Conservation (phyloP, 2,888 invertebrate genomes). For the Ormyrus nitidulus region DNA sequence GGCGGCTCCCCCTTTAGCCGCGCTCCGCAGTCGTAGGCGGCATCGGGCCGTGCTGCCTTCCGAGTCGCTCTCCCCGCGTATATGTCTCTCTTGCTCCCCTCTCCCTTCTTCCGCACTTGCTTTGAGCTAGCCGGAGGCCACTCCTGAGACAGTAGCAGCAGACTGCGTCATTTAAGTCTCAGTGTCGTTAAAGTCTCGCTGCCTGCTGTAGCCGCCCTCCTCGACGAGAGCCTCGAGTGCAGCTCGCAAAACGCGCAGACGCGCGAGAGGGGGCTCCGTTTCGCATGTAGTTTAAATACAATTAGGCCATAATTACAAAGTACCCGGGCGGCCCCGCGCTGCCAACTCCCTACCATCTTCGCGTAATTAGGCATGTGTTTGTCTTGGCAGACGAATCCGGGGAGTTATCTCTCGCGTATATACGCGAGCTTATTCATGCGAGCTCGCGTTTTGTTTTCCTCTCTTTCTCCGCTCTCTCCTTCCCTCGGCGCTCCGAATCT, state of each 20-base stretch:
- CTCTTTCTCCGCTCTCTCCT: conserved; percentile 13
- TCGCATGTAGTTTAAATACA: conserved; percentile 60
- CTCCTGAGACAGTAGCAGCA: background rate
- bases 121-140: conserved; percentile 30
- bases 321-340: conserved; percentile 52
- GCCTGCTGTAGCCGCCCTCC: background rate
- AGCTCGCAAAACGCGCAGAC: background rate
- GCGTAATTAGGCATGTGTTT: conserved; percentile 57
- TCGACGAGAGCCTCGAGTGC: conserved; percentile 1
- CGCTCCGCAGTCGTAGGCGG: background rate
- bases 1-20: background rate
- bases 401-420: conserved; percentile 23
- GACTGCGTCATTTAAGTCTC: conserved; percentile 62
- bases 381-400: conserved; percentile 49
- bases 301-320: conserved; percentile 61
- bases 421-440: background rate
- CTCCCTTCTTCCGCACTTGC: conserved; percentile 51
- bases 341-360: conserved; percentile 27
- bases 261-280: conserved; percentile 31
- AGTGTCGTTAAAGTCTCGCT: conserved; percentile 59
- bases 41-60: conserved; percentile 22
- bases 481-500: conserved; percentile 6
- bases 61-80: background rate
- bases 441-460: conserved; percentile 7
- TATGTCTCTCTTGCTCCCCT: background rate